Evolutionary conservation across 1,140 invertebrate genomes (phyloP), one percentile per base, ranked within the genome.

Genomic region (Megalonaias nervosa): DNA sequence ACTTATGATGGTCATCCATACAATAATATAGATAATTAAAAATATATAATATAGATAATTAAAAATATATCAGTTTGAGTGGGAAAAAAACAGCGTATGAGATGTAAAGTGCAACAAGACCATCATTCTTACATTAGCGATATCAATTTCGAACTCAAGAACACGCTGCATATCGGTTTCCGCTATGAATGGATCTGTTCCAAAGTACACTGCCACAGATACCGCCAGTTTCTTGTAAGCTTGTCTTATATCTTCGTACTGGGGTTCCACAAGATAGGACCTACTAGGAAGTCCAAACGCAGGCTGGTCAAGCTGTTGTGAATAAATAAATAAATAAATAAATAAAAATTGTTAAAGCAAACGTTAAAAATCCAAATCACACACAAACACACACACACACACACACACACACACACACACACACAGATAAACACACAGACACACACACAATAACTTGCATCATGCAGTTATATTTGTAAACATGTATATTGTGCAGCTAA

Each of bases 221-320:
- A 93, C 94, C 94, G 96, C 96, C 81, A 95, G 95, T 64, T 93
- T 93, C 85, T 95, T 94, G 87, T 96, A 97, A 1, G 95, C 95
- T 77, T 92, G 87, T 17, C 95, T 88, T 70, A 78, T 83, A 48
- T 74, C 74, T 58, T 82, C 82, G 12, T 92, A 91, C 77, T 94
- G 92, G 66, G 94, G 94, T 80, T 95, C 95, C 59, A 96, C 86
- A 86, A 96, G 96, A 86, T 97, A 95, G 56, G 95, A 91, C 71
- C 95, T 92, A 12, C 94, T 95, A 1, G 95, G 95, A 75, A 97
- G 90, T 0, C 94, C 95, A 75, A 96, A 91, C 60, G 93, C 92
- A 92, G 95, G 94, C 89, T 97, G 95, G 90, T 97, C 95, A 86
- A 96, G 90, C 95, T 96, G 89, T 21, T 89, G 80, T 87, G 57